A percentile compares a stretch with the other conserved stretches of the same genome.
Conservation (phyloP, 2,113 vertebrate species). For the Spea multiplicata region DNA sequence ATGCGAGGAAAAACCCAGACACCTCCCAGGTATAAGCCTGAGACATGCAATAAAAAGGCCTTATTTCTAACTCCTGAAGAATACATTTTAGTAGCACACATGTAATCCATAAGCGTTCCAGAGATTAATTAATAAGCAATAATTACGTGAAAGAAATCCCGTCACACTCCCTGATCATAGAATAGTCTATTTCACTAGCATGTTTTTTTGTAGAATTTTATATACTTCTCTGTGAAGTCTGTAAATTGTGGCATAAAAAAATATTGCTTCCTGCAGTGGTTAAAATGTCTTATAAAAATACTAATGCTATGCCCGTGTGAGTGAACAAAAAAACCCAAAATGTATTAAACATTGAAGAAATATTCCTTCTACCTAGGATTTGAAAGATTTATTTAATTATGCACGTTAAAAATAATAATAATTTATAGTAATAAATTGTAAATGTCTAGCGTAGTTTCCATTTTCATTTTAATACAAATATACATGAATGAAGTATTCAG, state of each 20-base stretch:
- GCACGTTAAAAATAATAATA: constrained; percentile 12
- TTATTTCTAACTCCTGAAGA: no score
- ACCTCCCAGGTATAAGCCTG: no score
- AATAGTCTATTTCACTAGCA: constrained; percentile 3
- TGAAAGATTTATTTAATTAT: constrained; percentile 27
- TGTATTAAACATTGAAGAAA: constrained; percentile 21
- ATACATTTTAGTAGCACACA: no score
- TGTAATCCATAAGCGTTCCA: no score
- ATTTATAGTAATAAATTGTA: constrained; percentile 20
- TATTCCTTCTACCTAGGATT: constrained; percentile 18
- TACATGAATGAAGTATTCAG: no score
- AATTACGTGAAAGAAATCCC: no score
- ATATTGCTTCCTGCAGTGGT: constrained; percentile 33
- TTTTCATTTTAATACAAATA: not conserved
- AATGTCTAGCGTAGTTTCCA: not conserved
- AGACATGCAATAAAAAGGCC: no score
- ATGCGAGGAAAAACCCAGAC: no score
- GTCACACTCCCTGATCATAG: no score
- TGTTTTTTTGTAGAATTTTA: not conserved
- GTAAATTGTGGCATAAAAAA: constrained; percentile 37
- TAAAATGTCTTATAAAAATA: constrained; percentile 38
- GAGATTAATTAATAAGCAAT: no score
- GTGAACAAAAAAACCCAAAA: constrained; percentile 12
- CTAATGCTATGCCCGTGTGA: constrained; percentile 1
- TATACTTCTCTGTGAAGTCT: constrained; percentile 31